These are phyloP conservation scores for Urosaurus nigricauda DNA, from an alignment of 2,797 vertebrate species.

Conservation along the genomic window DNA sequence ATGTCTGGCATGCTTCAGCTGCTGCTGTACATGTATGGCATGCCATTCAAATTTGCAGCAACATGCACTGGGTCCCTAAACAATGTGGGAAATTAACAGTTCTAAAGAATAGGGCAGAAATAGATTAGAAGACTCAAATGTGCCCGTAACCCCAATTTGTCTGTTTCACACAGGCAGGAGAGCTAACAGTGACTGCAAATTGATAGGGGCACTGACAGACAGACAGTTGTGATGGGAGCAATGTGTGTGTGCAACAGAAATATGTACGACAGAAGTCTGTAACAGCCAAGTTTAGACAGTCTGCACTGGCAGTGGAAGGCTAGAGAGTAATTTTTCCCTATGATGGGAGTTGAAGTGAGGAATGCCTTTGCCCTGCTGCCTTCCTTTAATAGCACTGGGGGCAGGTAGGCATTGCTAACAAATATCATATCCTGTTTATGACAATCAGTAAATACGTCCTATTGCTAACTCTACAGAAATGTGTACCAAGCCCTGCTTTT, in stretches of 20 bases:
- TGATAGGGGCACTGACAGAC: slow-evolving; percentile 23
- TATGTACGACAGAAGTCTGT: slow-evolving; percentile 34
- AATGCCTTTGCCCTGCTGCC: background rate
- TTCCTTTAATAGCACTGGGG: slow-evolving; percentile 2
- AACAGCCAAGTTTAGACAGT: background rate
- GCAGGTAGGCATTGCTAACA: background rate
- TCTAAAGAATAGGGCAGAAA: slow-evolving; percentile 19
- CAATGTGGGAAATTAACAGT: slow-evolving; percentile 34
- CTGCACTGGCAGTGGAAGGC: slow-evolving; percentile 9
- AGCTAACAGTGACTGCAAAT: background rate
- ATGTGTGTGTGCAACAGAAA: slow-evolving; percentile 49
- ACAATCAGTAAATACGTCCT: background rate
- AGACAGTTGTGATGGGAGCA: background rate
- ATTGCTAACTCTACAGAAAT: background rate
- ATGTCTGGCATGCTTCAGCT: slow-evolving; percentile 59
- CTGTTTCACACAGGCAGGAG: slow-evolving; percentile 42
- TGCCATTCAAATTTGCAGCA: slow-evolving; percentile 47
- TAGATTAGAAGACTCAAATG: slow-evolving; percentile 29
- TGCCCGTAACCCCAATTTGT: slow-evolving; percentile 17
- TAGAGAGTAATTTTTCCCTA: background rate
- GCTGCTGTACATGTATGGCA: background rate
- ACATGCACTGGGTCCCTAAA: fast-evolving
- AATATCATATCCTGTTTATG: background rate
- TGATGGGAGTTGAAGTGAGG: background rate
- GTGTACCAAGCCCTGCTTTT: background rate